These are phyloP conservation scores for Picathartes gymnocephalus DNA, from an alignment of 2,113 vertebrate species.

Conservation along the genomic window DNA sequence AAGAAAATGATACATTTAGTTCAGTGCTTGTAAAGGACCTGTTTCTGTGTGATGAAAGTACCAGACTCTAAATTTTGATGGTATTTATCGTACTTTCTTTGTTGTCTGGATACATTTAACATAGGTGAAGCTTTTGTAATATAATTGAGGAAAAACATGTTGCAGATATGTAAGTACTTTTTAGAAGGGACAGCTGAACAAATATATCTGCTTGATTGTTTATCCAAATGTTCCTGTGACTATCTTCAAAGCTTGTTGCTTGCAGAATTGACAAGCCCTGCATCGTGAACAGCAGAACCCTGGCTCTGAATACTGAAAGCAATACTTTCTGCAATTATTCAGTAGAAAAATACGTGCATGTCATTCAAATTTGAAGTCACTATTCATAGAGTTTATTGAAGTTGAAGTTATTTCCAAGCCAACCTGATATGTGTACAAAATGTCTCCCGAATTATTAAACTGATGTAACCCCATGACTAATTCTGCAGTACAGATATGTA, in stretches of 20 bases:
- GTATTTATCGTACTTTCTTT: neutral
- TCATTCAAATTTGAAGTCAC: slow-evolving; percentile 1
- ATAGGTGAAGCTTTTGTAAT: neutral
- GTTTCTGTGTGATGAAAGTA: neutral
- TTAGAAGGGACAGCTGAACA: slow-evolving; percentile 6
- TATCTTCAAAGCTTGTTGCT: neutral
- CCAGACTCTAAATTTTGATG: neutral
- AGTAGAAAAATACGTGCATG: neutral
- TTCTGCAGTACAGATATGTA: neutral
- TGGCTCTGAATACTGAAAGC: neutral
- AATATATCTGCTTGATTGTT: slow-evolving; percentile 6
- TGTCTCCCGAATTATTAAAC: slow-evolving; percentile 5
- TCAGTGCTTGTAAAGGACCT: neutral
- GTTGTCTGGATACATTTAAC: neutral
- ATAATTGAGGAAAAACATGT: neutral
- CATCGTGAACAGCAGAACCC: neutral
- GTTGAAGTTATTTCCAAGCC: neutral
- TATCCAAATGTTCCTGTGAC: slow-evolving; percentile 19
- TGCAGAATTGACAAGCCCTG: slow-evolving; percentile 5
- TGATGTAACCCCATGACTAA: neutral
- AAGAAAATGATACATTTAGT: neutral
- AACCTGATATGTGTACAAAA: neutral
- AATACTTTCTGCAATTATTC: neutral
- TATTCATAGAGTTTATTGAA: neutral
- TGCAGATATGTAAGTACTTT: neutral